Evolutionary conservation across 2,888 invertebrate species (phyloP).

Genomic region (Heliconius sara): DNA sequence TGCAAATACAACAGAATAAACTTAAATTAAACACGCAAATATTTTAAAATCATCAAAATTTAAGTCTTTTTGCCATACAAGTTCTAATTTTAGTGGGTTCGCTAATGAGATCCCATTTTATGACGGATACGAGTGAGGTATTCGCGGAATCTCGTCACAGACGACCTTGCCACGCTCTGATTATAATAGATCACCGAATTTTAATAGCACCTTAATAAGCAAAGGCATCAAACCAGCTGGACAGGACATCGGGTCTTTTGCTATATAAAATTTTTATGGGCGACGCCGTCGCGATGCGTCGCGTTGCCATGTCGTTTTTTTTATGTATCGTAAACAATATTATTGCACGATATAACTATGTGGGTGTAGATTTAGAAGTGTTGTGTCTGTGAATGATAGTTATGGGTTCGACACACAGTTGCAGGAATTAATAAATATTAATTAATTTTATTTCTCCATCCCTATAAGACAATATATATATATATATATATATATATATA

Average conservation of each 20-base stretch:
- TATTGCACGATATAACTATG: background rate
- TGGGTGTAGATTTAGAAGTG: too few relatives aligned
- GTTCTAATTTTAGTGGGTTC: constrained; percentile 1
- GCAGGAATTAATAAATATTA: too few relatives aligned
- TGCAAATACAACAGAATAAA: background rate
- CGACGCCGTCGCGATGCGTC: constrained; percentile 34
- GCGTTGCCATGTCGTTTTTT: constrained; percentile 40
- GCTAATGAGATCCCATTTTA: constrained; percentile 30
- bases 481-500: too few relatives aligned
- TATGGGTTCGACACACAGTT: too few relatives aligned
- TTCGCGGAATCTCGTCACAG: constrained; percentile 48
- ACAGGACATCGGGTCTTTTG: constrained; percentile 35
- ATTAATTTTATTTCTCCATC: too few relatives aligned
- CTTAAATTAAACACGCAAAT: background rate
- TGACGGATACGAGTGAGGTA: constrained; percentile 48
- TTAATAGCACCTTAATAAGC: constrained; percentile 46
- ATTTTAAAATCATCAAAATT: background rate
- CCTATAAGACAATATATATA: too few relatives aligned
- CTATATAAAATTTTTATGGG: constrained; percentile 30
- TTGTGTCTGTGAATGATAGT: too few relatives aligned
- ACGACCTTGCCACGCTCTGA: constrained; percentile 51
- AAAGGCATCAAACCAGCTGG: constrained; percentile 39
- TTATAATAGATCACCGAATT: constrained; percentile 54
- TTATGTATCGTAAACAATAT: constrained; percentile 20
- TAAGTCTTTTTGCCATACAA: background rate